Evolutionary conservation across 2,113 vertebrate species (phyloP), one percentile per base, ranked within the genome.

Genomic region (Trichomycterus rosablanca): DNA sequence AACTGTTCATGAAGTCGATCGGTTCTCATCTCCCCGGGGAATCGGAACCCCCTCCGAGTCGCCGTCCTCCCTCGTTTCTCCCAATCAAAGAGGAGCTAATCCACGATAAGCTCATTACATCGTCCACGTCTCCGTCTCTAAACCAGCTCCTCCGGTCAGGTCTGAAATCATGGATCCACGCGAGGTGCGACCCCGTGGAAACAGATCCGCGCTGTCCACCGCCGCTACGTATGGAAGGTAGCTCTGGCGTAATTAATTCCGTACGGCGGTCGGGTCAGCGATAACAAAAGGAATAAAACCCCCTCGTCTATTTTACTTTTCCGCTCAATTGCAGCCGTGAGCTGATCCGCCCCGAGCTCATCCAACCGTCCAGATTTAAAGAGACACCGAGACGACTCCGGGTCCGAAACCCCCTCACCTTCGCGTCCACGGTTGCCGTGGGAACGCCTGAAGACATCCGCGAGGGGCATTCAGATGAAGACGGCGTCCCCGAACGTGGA

Each of bases 401-500:
- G 22, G 22, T 19, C 66, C 51, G 48, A 61, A 12, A 34, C 39
- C 22, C 23, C 15, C 59, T 42, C 52, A n/a, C n/a, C n/a, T n/a
- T n/a, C n/a, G n/a, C n/a, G n/a, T n/a, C n/a, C 61, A 4, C 12
- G 23, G 73, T 78, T 75, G 58, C 73, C 46, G 49, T 73, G 68
- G 71, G 53, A 75, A 73, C 68, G 48, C 53, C 64, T 44, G n/a
- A 59, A 50, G 67, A 55, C 46, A 59, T 57, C 23, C 57, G 16
- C 48, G 14, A 53, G 32, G 44, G 37, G 59, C 39, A 73, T 75
- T 78, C 73, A 67, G 73, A 75, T 75, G 73, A 43, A 52, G 73
- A 78, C 57, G 59, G 39, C 57, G 22, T 66, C 66, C 32, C 22
- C 10, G 42, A 55, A 55, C 37, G 37, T 50, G 44, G 57, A 7